Evolutionary conservation across 2,888 invertebrate genomes (phyloP), one percentile per base, ranked within the genome.

Genomic region (Heliconius sara): DNA sequence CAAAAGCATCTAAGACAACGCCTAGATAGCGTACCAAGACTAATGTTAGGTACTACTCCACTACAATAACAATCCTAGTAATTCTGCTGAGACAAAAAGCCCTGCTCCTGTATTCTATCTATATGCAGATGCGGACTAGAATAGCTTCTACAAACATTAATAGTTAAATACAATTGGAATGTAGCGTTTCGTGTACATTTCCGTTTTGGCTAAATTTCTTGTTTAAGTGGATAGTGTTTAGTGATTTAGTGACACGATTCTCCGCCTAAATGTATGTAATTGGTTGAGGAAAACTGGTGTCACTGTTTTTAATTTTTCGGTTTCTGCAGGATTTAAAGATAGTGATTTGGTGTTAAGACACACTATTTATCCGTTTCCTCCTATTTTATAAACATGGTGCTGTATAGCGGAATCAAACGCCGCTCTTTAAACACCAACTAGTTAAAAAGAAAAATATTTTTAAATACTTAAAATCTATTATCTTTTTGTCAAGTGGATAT

Each of bases 1-100:
- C 72, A 22, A 30, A 30, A 57, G 52, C 57, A 52, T 57, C 57
- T n/a, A 57, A 57, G 72, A 73, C 27, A 71, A 71, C 72, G n/a
- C 52, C 52, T 30, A 57, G 72, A 72, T 57, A 57, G 72, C n/a
- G 34, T 57, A n/a, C 22, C 57, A 57, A 72, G 72, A 72, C 57
- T 72, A 72, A 72, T 72, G 68, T 43, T 43, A 68, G 68, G n/a
- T 13, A 57, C 52, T 72, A 57, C 52, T 9, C 60, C n/a, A n/a
- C 60, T 72, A 57, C 57, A 72, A 72, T 72, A 72, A 72, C 72
- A 72, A 30, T 72, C 57, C 57, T n/a, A 47, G 72, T 72, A 72
- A 72, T 72, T 72, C 57, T 72, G 72, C 72, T 57, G 57, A 72
- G 72, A 72, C 72, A 72, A 72, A 72, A 72, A 72, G 72, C 72